These are phyloP conservation scores for Melipona beecheii DNA, from an alignment of 2,888 invertebrate genomes.

Conservation along the genomic window DNA sequence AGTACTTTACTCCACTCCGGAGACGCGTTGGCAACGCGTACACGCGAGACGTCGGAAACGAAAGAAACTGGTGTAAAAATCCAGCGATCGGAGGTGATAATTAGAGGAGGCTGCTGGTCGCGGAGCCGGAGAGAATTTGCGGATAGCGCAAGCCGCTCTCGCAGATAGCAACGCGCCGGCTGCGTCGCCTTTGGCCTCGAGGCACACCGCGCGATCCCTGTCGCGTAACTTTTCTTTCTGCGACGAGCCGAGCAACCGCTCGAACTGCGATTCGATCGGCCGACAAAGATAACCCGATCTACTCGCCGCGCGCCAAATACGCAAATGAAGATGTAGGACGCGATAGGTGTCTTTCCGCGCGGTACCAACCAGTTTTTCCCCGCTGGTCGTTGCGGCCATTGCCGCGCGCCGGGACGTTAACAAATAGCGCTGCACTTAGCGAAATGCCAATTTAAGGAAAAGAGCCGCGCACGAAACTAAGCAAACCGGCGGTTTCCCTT, in stretches of 20 bases:
- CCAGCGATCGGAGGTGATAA: slow-evolving; percentile 79
- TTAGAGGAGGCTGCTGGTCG: slow-evolving; percentile 74
- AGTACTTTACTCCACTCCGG: too few relatives aligned
- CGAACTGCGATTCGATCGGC: slow-evolving; percentile 60
- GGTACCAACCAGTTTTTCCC: slow-evolving; percentile 53
- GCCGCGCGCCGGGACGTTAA: slow-evolving; percentile 16
- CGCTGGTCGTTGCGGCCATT: slow-evolving; percentile 30
- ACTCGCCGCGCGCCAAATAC: slow-evolving; percentile 53
- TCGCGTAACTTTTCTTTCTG: slow-evolving; percentile 59
- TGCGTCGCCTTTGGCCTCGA: slow-evolving; percentile 48
- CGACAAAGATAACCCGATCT: slow-evolving; percentile 56
- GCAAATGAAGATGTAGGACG: slow-evolving; percentile 63
- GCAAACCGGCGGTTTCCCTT: background rate
- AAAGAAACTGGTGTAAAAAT: too few relatives aligned
- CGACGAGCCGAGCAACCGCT: slow-evolving; percentile 37
- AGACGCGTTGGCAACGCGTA: too few relatives aligned
- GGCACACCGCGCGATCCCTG: slow-evolving; percentile 35
- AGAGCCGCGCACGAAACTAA: slow-evolving; percentile 10
- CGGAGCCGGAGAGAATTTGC: slow-evolving; percentile 74
- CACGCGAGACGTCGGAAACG: too few relatives aligned
- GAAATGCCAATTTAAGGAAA: slow-evolving; percentile 30
- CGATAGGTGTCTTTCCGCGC: slow-evolving; percentile 59
- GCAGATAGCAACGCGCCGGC: slow-evolving; percentile 74
- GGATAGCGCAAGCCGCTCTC: slow-evolving; percentile 74
- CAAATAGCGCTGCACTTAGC: slow-evolving; percentile 1